A percentile compares a stretch with the other conserved stretches of the same genome.
Conservation (phyloP, 2,888 invertebrate genomes). For the Noctua janthe region DNA sequence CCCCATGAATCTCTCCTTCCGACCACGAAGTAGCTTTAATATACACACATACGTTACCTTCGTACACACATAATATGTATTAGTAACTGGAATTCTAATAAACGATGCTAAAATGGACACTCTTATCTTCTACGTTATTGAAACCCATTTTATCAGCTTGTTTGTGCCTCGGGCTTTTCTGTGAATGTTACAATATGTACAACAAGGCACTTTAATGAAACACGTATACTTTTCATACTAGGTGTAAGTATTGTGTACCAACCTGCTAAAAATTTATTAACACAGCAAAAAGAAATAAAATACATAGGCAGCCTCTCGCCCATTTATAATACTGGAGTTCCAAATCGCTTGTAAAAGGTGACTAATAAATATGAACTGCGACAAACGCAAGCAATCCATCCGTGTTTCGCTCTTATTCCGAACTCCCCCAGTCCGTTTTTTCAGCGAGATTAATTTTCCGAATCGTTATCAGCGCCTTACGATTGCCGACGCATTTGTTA, state of each 20-base stretch:
- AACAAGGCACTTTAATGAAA: conserved; percentile 31
- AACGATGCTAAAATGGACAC: background rate
- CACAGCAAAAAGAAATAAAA: conserved; percentile 27
- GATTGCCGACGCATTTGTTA: conserved; percentile 89
- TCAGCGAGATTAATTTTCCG: conserved; percentile 87
- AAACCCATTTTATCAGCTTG: conserved; percentile 10
- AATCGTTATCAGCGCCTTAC: conserved; percentile 89
- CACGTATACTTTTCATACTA: background rate
- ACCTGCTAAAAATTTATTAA: background rate
- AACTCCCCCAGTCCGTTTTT: conserved; percentile 79
- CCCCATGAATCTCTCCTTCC: too few relatives aligned
- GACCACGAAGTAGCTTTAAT: background rate
- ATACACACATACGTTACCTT: background rate
- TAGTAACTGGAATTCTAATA: background rate
- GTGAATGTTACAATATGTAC: conserved; percentile 11
- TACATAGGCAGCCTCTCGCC: conserved; percentile 3
- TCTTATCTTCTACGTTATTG: background rate
- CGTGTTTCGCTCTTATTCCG: conserved; percentile 76
- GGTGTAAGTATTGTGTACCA: background rate
- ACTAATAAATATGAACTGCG: conserved; percentile 76
- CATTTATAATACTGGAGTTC: conserved; percentile 61
- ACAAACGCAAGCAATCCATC: conserved; percentile 78
- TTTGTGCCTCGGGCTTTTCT: conserved; percentile 5
- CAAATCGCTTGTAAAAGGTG: conserved; percentile 72
- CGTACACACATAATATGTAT: background rate